These are phyloP conservation scores for Hyposoter didymator DNA, from an alignment of 2,888 invertebrate genomes.

Conservation along the genomic window DNA sequence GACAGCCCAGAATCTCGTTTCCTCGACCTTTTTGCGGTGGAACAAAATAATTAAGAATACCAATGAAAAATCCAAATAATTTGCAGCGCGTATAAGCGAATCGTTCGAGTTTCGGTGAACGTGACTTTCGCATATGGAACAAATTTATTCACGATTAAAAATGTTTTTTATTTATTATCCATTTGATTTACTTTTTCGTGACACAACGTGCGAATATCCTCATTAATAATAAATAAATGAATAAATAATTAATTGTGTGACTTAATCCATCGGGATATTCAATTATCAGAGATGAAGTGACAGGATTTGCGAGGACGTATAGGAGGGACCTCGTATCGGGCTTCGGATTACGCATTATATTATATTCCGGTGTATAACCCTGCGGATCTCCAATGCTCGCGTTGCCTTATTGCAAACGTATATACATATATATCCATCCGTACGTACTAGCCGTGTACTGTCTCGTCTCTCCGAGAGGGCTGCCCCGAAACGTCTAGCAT, in stretches of 20 bases:
- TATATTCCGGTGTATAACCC: slow-evolving; percentile 45
- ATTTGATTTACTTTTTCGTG: background rate
- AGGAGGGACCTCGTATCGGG: slow-evolving; percentile 34
- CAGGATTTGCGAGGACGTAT: slow-evolving; percentile 47
- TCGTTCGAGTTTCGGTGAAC: background rate
- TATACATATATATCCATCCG: slow-evolving; percentile 2
- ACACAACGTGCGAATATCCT: slow-evolving; percentile 23
- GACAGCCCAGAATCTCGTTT: slow-evolving; percentile 16
- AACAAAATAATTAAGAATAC: slow-evolving; percentile 12
- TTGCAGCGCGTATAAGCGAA: background rate
- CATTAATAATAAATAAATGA: slow-evolving; percentile 16
- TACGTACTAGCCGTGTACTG: background rate
- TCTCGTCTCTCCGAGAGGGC: slow-evolving; percentile 32
- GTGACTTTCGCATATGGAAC: background rate
- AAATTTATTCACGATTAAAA: background rate
- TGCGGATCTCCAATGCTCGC: slow-evolving; percentile 41
- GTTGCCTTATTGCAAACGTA: slow-evolving; percentile 18
- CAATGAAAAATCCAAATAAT: background rate
- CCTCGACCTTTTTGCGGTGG: background rate
- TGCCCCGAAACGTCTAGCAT: slow-evolving; percentile 76
- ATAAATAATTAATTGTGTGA: slow-evolving; percentile 56
- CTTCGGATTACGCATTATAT: slow-evolving; percentile 61
- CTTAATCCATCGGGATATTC: slow-evolving; percentile 55
- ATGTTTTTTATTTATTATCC: background rate
- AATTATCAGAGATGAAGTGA: slow-evolving; percentile 61